phyloP scores from a whole-genome alignment of 2,113 vertebrate genomes.

The Tenebrosternarchus preto region DNA sequence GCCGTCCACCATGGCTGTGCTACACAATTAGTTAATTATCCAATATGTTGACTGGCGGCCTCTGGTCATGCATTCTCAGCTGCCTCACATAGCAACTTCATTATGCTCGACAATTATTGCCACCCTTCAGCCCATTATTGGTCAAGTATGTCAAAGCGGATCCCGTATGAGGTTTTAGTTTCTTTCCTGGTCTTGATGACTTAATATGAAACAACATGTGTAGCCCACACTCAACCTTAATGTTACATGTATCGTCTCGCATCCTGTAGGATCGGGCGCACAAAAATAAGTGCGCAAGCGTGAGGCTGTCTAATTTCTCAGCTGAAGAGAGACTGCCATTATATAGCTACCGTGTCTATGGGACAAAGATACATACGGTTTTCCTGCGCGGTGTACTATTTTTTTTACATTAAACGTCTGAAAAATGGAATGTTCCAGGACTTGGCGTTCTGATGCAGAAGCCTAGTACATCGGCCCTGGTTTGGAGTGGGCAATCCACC shows the following conservation, averaged over 20 bases:
- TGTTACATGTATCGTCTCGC: too few relatives aligned
- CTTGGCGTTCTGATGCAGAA: not conserved
- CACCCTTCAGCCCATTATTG: not conserved
- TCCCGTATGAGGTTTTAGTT: not conserved
- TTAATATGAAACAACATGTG: not conserved
- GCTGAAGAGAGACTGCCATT: not conserved
- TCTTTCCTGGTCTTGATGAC: not conserved
- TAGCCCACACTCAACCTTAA: not conserved
- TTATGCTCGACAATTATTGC: slow-evolving; percentile 35
- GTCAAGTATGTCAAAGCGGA: not conserved
- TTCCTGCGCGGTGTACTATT: not conserved
- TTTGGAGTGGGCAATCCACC: not conserved
- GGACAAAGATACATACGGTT: slow-evolving; percentile 5
- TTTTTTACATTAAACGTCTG: not conserved
- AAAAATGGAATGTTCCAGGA: not conserved
- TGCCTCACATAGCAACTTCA: slow-evolving; percentile 59
- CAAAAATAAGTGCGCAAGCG: not conserved
- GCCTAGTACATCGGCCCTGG: not conserved
- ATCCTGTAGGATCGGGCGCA: not conserved
- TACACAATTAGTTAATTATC: slow-evolving; percentile 17
- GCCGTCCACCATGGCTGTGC: not conserved
- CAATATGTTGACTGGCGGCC: slow-evolving; percentile 23
- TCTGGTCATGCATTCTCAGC: slow-evolving; percentile 58
- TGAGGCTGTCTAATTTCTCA: not conserved
- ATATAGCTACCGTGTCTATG: not conserved